Conservation (phyloP, 2,797 vertebrate genomes). For the Aeoliscus strigatus region DNA sequence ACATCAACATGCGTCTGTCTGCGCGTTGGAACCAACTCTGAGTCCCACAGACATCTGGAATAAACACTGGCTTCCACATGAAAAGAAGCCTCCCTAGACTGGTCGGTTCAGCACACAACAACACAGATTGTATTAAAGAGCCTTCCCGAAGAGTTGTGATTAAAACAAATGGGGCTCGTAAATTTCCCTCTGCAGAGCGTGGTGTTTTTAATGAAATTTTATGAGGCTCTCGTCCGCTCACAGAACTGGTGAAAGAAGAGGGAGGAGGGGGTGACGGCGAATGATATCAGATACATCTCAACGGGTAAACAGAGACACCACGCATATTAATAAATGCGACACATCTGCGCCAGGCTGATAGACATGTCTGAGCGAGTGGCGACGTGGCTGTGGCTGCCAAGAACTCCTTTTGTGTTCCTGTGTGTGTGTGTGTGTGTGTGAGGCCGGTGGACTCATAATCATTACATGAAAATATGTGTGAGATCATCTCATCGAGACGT, state of each 20-base stretch:
- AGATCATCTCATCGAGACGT: slow-evolving; percentile 57
- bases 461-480: slow-evolving; percentile 56
- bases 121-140: slow-evolving; percentile 77
- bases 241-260: slow-evolving; percentile 34
- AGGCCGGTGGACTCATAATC: slow-evolving; percentile 49
- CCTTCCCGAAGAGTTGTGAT: slow-evolving; percentile 78
- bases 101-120: slow-evolving; percentile 71
- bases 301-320: slow-evolving; percentile 90
- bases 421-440: slow-evolving; percentile 30
- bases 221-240: slow-evolving; percentile 85
- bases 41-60: too few relatives aligned
- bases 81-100: slow-evolving; percentile 44
- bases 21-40: slow-evolving; percentile 19
- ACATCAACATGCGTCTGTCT: too few relatives aligned
- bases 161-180: slow-evolving; percentile 84
- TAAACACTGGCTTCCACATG: too few relatives aligned
- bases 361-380: slow-evolving; percentile 68
- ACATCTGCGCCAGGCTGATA: slow-evolving; percentile 91
- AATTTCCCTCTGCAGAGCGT: slow-evolving; percentile 76
- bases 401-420: slow-evolving; percentile 45
- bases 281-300: slow-evolving; percentile 97
- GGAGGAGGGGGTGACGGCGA: slow-evolving; percentile 51
- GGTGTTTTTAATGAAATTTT: slow-evolving; percentile 99
- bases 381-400: slow-evolving; percentile 37
- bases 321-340: slow-evolving; percentile 97